Base-by-base conservation (phyloP, 2,113 vertebrate genomes). In the Odontesthes bonariensis region DNA sequence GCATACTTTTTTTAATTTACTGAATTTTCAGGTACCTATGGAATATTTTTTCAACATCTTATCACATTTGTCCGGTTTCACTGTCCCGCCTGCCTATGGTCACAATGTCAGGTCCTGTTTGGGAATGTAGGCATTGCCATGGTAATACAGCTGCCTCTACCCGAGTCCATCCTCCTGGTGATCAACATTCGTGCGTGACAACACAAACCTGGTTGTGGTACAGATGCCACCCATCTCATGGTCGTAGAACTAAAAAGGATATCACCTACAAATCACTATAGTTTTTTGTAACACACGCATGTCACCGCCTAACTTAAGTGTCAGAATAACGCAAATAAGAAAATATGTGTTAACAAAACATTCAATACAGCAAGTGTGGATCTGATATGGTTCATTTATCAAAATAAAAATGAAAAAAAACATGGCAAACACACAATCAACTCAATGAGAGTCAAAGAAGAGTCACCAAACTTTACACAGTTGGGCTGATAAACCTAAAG, bases 41-140 rank as follows among this genome's bases (percentile, higher is more conserved):
- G 35, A 38, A 38, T 38, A 6, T 38, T 38, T 38, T 38, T 38
- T 27, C 27, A 2, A 27, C 35, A 38, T 7, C 35, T 38, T 10
- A 8, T 57, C 40, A 66, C 27, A 31, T 8, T 38, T 22, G 56
- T 35, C 33, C 73, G 60, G 46, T 51, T 3, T 44, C 58, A 20
- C 12, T 56, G 64, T 75, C 57, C 70, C 14, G 35, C 31, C 33
- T 83, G 38, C 46, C 64, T 65, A 79, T 84, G 63, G 73, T 75
- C 70, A 75, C 71, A 85, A 27, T 61, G 57, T 69, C 63, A 75
- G 71, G 75, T 79, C 85, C 81, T 84, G 72, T 68, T 81, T 54
- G 77, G 75, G 81, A 91, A 94, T 94, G 86, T 92, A 91, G 91
- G 90, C 58, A 89, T 92, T 58, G 17, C 78, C 87, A 92, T 92